Evolutionary conservation across 2,797 vertebrate species (phyloP), one percentile per base, ranked within the genome.

Genomic region (Labroides dimidiatus): DNA sequence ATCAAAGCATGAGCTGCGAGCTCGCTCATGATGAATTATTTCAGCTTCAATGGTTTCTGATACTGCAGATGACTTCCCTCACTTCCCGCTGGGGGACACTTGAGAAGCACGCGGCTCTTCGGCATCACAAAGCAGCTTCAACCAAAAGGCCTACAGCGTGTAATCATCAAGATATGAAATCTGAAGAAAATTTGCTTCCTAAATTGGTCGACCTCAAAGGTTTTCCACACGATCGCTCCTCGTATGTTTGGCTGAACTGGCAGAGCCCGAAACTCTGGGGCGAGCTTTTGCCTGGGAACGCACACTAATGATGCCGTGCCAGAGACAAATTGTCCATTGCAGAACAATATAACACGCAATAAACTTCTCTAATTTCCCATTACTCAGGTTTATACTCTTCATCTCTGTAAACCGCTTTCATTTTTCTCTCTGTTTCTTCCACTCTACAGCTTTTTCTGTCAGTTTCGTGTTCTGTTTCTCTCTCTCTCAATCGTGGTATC

Each of bases 271-370:
- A 67, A 69, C 61, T 74, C 69, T 21, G 48, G 75, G 60, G 33
- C 67, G 73, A 78, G 62, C 39, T 58, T 65, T 59, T 54, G 55
- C 67, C 77, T 64, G 76, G 81, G 70, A 82, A 74, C 41, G 24
- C 51, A 44, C 41, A 20, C 45, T 72, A 68, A 75, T 43, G 72
- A 71, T 64, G 16, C 50, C 16, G 14, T 62, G 85, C 81, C 81
- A 85, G 56, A 82, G 37, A 81, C 81, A 82, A 81, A 89, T 84
- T 78, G 86, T 81, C 75, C 82, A 82, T 87, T 73, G 77, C 64
- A 63, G 76, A 87, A 88, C 82, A 86, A 88, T 82, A 83, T 72
- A 89, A 85, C 81, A 84, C 72, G 24, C 81, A 85, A 85, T 85
- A 87, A 88, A 90, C 69, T 77, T 72, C 52, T 69, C 64, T 63